Evolutionary conservation across 2,113 vertebrate species (phyloP).

Genomic region (Pomatorhinus ruficollis): DNA sequence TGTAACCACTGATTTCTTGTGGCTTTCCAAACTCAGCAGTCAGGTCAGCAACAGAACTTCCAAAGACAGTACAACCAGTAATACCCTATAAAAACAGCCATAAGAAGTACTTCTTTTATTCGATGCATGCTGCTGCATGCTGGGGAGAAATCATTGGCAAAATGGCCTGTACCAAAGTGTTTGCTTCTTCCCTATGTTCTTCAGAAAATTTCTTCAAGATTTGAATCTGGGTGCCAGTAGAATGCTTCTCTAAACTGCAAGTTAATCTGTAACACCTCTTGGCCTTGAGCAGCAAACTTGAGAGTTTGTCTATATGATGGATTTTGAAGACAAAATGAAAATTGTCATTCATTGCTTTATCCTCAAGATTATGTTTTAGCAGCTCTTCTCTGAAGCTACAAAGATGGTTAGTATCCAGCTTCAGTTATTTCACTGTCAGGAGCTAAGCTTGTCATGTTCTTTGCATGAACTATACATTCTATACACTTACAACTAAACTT

Average conservation of each 20-base stretch:
- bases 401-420: not conserved
- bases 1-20: not conserved
- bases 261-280: not conserved
- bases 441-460: not conserved
- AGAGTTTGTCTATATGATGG: fast-evolving
- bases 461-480: not conserved
- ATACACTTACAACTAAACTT: not conserved
- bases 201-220: not conserved
- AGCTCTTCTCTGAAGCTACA: not conserved
- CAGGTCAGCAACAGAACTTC: not conserved
- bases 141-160: not conserved
- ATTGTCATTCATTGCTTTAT: not conserved
- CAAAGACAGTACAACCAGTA: not conserved
- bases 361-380: not conserved
- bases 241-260: not conserved
- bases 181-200: not conserved
- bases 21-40: not conserved
- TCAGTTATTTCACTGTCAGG: not conserved
- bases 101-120: not conserved
- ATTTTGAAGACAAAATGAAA: not conserved
- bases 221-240: not conserved
- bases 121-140: not conserved
- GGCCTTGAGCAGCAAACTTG: not conserved
- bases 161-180: not conserved
- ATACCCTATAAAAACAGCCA: not conserved